Conservation (phyloP, 2,888 invertebrate species). For the Brachyptera putata region DNA sequence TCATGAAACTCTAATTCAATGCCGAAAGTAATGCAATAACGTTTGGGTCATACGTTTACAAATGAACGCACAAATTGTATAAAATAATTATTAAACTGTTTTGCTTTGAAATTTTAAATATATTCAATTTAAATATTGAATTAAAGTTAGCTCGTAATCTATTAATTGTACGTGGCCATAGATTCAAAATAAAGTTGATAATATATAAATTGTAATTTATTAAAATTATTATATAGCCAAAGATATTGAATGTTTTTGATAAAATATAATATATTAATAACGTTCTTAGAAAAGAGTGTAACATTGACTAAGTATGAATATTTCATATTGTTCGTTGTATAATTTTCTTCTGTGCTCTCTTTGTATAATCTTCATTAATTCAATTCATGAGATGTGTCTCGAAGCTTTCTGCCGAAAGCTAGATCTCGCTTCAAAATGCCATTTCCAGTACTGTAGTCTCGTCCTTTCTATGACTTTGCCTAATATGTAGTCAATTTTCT, state of each 20-base stretch:
- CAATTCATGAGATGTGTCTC: no score
- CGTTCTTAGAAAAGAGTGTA: no score
- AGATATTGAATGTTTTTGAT: neutral
- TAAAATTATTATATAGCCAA: neutral
- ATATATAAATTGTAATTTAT: constrained; percentile 22
- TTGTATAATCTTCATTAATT: neutral
- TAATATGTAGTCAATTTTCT: neutral
- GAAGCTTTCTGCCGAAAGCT: neutral
- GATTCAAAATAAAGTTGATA: no score
- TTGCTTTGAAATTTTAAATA: neutral
- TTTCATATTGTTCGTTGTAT: no score
- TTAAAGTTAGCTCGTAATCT: no score
- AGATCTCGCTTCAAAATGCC: neutral
- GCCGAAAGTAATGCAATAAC: no score
- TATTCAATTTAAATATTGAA: no score
- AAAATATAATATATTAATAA: no score
- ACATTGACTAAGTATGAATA: no score
- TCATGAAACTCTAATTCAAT: no score
- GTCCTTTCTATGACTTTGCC: neutral
- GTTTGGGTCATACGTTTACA: no score
- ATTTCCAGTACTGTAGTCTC: neutral
- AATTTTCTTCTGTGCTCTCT: constrained; percentile 1
- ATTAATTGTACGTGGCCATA: no score
- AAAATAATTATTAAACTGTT: constrained; percentile 8
- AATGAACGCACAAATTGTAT: constrained; percentile 28